phyloP scores from a whole-genome alignment of 2,113 vertebrate genomes.

The Psettodes erumei region DNA sequence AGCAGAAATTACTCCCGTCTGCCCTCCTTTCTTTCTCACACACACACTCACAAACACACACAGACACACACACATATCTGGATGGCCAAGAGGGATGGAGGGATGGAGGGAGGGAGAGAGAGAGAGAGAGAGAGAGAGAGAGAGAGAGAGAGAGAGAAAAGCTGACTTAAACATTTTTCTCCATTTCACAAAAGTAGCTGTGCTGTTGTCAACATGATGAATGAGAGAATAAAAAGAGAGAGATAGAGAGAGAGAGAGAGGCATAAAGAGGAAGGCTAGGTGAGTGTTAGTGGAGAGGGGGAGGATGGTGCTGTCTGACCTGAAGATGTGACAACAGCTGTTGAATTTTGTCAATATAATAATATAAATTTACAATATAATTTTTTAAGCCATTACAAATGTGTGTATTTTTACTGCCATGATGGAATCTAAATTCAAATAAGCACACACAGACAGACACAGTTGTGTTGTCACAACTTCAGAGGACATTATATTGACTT shows the following conservation, averaged over 20 bases:
- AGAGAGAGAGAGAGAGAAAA: conserved; percentile 77
- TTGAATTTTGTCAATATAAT: conserved; percentile 22
- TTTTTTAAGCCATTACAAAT: neutral
- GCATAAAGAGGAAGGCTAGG: conserved; percentile 12
- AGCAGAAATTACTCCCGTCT: conserved; percentile 54
- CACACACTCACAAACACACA: neutral
- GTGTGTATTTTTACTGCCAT: neutral
- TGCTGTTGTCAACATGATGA: conserved; percentile 84
- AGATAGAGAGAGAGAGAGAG: conserved; percentile 22
- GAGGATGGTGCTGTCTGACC: conserved; percentile 14
- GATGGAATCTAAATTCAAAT: neutral
- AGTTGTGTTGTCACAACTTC: too few species aligned
- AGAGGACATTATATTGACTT: too few species aligned
- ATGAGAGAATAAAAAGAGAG: conserved; percentile 72
- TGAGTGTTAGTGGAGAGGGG: neutral
- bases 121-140: conserved; percentile 62
- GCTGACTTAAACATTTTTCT: conserved; percentile 86
- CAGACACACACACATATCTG: conserved; percentile 28
- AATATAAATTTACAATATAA: conserved; percentile 14
- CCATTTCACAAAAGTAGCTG: conserved; percentile 84
- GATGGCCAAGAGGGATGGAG: conserved; percentile 57
- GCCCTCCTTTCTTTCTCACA: neutral
- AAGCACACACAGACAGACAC: neutral
- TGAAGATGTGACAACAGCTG: conserved; percentile 48
- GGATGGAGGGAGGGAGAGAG: conserved; percentile 55